Percentiles rank a stretch among this genome's conserved stretches.
These are phyloP conservation scores for Cantharis rustica DNA, from an alignment of 2,888 invertebrate genomes.

Conservation along the genomic window DNA sequence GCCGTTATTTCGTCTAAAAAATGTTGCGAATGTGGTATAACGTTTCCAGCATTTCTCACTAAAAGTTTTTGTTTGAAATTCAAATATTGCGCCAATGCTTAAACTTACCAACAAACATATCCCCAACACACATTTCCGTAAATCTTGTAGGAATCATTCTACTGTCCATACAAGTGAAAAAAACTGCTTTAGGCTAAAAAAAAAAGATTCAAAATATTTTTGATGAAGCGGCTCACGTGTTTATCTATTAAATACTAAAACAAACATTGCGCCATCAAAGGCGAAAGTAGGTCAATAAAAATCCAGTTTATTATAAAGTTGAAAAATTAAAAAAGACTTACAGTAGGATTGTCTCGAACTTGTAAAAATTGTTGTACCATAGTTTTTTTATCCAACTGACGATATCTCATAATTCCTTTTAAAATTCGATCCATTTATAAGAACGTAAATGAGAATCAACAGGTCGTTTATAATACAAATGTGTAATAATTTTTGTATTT, in stretches of 20 bases:
- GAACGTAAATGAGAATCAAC: background rate
- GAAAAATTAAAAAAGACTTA: conserved; percentile 54
- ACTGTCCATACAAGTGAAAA: conserved; percentile 98
- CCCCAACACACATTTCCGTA: conserved; percentile 93
- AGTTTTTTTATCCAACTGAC: conserved; percentile 76
- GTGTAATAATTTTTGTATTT: background rate
- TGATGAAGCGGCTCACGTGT: background rate
- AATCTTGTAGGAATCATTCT: conserved; percentile 96
- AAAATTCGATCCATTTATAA: conserved; percentile 81
- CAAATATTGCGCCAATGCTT: conserved; percentile 1
- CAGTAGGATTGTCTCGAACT: conserved; percentile 87
- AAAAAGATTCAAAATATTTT: background rate
- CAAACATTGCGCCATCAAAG: conserved; percentile 2
- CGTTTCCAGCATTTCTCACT: conserved; percentile 96
- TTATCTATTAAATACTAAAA: background rate
- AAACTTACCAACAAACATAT: conserved; percentile 91
- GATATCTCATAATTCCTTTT: conserved; percentile 88
- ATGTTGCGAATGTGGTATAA: conserved; percentile 90
- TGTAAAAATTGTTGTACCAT: conserved; percentile 93
- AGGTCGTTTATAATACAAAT: background rate
- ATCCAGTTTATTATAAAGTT: background rate
- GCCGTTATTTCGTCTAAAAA: conserved; percentile 86
- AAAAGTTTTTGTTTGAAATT: conserved; percentile 26
- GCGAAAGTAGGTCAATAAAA: background rate
- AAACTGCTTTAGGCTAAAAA: conserved; percentile 89